Percentiles rank a stretch among this genome's conserved stretches.
phyloP scores from a whole-genome alignment of 1,140 invertebrate genomes.

The Drosophila takahashii region DNA sequence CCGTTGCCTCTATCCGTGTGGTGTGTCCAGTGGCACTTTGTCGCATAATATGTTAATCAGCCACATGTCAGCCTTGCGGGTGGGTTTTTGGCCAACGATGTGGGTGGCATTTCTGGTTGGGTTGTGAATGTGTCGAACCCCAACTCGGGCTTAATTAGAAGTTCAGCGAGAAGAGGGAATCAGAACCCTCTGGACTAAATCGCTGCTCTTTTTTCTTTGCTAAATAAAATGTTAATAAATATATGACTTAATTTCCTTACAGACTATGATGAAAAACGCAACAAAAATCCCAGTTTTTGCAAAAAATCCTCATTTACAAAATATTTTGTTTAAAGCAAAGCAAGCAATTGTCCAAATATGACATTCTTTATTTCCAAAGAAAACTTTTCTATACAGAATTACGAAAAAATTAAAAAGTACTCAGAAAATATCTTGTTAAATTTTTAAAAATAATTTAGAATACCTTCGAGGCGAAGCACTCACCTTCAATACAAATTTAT shows the following conservation, averaged over 20 bases:
- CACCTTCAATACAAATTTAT: conserved; percentile 25
- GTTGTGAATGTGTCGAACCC: conserved; percentile 1
- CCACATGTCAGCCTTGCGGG: conserved; percentile 69
- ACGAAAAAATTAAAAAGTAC: too few species aligned
- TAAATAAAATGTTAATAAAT: too few species aligned
- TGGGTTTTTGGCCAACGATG: conserved; percentile 36
- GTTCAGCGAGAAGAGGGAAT: background rate
- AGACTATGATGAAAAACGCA: too few species aligned
- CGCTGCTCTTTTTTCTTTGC: background rate
- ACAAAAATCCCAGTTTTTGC: too few species aligned
- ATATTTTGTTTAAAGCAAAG: too few species aligned
- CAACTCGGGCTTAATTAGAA: conserved; percentile 25
- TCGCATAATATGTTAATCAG: conserved; percentile 82
- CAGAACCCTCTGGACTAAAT: background rate
- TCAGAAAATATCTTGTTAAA: too few species aligned
- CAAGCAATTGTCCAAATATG: too few species aligned
- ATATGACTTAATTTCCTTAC: too few species aligned
- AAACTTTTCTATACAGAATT: too few species aligned
- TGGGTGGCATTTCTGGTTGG: conserved; percentile 27
- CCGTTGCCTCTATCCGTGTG: conserved; percentile 33
- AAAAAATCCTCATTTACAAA: too few species aligned
- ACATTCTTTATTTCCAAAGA: too few species aligned
- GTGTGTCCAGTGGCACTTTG: conserved; percentile 74
- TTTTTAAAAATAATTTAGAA: background rate
- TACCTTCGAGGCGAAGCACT: background rate